These are phyloP conservation scores for Mastacembelus armatus DNA, from an alignment of 2,797 vertebrate species.

Conservation along the genomic window DNA sequence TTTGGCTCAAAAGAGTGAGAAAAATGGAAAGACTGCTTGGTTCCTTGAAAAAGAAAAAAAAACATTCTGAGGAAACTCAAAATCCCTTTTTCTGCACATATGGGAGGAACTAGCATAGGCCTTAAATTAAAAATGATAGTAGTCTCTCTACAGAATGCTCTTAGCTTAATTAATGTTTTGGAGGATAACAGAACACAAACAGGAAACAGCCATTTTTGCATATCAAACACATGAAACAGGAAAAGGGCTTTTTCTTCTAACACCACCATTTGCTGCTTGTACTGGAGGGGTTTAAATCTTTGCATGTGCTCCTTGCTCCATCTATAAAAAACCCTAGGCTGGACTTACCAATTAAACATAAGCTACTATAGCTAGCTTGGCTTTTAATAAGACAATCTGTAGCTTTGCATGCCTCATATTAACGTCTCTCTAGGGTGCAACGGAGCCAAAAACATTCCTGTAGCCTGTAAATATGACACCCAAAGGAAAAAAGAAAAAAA, in stretches of 20 bases:
- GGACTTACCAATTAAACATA: conserved; percentile 31
- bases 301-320: conserved; percentile 29
- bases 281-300: conserved; percentile 28
- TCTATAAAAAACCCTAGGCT: conserved; percentile 29
- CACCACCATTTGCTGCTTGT: conserved; percentile 25
- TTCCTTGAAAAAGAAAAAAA: conserved; percentile 22
- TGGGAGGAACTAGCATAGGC: conserved; percentile 4
- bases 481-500: conserved; percentile 11
- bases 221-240: conserved; percentile 37
- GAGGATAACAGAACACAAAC: conserved; percentile 34
- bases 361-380: too few relatives aligned
- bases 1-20: conserved; percentile 20
- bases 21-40: neutral
- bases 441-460: conserved; percentile 67
- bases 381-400: conserved; percentile 40
- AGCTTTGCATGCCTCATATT: conserved; percentile 49
- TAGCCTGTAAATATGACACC: conserved; percentile 41
- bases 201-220: conserved; percentile 54
- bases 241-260: conserved; percentile 10
- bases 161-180: conserved; percentile 20
- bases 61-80: conserved; percentile 22
- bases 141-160: conserved; percentile 8
- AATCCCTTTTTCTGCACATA: conserved; percentile 36
- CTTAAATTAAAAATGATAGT: neutral
- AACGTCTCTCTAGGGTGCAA: conserved; percentile 60